Evolutionary conservation across 1,140 invertebrate genomes (phyloP), one percentile per base, ranked within the genome.

Genomic region (Leucophenga varia): DNA sequence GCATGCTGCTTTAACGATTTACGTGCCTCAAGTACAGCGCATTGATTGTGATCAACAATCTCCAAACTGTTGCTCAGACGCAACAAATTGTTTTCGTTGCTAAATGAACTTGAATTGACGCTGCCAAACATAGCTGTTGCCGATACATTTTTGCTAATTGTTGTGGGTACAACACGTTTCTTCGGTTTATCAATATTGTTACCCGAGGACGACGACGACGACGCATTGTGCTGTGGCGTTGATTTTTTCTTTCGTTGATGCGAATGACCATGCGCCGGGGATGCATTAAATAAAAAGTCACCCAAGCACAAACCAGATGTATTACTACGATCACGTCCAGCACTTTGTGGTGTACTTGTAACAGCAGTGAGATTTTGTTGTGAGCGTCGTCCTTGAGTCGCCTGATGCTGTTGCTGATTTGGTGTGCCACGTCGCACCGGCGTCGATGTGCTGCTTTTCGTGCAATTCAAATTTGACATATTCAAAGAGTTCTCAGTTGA

Each of bases 31-130:
- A 63, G 37, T 6, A 54, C 55, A 2, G 55, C 52, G 9, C 58
- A 59, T 12, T 73, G 63, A 31, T 57, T 63, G 18, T 54, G 55
- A 38, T 73, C 70, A 1, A 68, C 48, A 6, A 67, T 41, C 39
- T 73, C 70, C 13, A 52, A 54, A 37, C 51, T 59, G 35, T 70
- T 61, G 0, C 58, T 55, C 28, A 72, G 52, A 13, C 65, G 51
- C 28, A 57, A 52, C 5, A 75, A 34, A 41, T 75, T 75, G 21
- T 75, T 74, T 9, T 75, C 72, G 31, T 64, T 61, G 39, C 72
- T 72, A 43, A 74, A 74, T 10, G 71, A 68, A 31, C 65, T 68
- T 21, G 57, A 60, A 16, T 56, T 38, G 12, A 37, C 47, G n/a
- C 37, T 42, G 1, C 65, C 69, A 49, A 74, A 74, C 7, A 59